Base-by-base conservation (phyloP, 2,888 invertebrate species). In the Pyrrhia umbra region DNA sequence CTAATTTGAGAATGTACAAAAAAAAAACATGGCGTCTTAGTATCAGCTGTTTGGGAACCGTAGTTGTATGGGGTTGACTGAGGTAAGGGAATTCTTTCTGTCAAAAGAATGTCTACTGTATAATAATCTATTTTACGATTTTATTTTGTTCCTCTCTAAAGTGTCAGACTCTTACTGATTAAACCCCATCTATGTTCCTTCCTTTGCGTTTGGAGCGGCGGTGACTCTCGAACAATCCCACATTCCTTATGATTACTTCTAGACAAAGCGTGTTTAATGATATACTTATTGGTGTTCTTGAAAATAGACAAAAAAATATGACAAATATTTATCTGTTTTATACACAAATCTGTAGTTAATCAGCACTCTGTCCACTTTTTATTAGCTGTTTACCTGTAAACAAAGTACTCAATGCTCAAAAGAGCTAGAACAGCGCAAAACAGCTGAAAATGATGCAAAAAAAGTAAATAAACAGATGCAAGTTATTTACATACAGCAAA, bases 401-500 rank as follows among this genome's bases (percentile, higher is more conserved):
- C 46, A 39, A 25, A 42, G 15, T 10, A 47, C 5, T 4, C 25
- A 42, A 62, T 40, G 6, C 54, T 57, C 10, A 46, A 59, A 60
- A 63, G 40, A 73, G 42, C 55, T 42, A 56, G 39, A 25, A 30
- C 46, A 54, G 59, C 57, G 63, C 52, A 27, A 77, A 76, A 75
- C 72, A 65, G 68, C 72, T 79, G 76, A 77, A 75, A 83, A 78
- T 80, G 75, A 77, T 73, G 82, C 77, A 82, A 85, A 85, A 51
- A 86, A 87, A 69, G 84, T 77, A 80, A 83, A 85, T 85, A 85
- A 85, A 79, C 81, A 80, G 75, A 79, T 80, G 79, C 83, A 82
- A 70, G 76, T 81, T 85, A 87, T 87, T 87, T 86, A 82, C 85
- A 86, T 88, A 79, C 82, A 79, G 81, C 47, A 80, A 75, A 84